phyloP scores from a whole-genome alignment of 2,113 vertebrate genomes.

The Sminthopsis crassicaudata region DNA sequence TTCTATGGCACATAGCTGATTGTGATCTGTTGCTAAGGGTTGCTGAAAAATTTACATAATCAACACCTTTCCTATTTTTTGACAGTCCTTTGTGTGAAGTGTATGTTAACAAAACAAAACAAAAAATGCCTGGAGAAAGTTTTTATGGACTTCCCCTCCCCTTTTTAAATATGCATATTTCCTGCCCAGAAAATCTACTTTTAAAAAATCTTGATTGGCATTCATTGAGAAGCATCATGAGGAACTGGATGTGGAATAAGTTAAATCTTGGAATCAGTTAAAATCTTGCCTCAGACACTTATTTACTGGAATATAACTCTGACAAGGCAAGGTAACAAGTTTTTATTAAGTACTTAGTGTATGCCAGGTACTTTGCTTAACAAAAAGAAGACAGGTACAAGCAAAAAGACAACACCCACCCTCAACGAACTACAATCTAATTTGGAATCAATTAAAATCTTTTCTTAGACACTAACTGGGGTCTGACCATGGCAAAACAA shows the following conservation, averaged over 20 bases:
- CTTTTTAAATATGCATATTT: background rate
- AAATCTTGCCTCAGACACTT: background rate
- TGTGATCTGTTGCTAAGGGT: background rate
- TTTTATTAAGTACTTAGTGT: background rate
- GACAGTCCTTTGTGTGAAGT: background rate
- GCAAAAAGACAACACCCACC: background rate
- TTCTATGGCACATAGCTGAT: background rate
- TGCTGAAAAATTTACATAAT: background rate
- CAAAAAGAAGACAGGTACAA: background rate
- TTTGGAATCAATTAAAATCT: background rate
- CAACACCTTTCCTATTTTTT: background rate
- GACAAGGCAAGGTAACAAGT: background rate
- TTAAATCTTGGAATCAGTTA: background rate
- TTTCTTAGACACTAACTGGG: background rate
- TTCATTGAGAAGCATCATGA: background rate
- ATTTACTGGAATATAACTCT: background rate
- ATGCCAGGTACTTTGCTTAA: background rate
- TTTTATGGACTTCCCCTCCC: background rate
- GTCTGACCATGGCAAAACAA: background rate
- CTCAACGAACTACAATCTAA: background rate
- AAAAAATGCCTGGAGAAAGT: background rate
- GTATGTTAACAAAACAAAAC: background rate
- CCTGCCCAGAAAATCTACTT: background rate
- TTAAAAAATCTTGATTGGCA: background rate
- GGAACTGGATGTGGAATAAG: background rate